A percentile compares a stretch with the other conserved stretches of the same genome.
Conservation (phyloP, 1,140 invertebrate species). For the Meloidogyne exigua region DNA sequence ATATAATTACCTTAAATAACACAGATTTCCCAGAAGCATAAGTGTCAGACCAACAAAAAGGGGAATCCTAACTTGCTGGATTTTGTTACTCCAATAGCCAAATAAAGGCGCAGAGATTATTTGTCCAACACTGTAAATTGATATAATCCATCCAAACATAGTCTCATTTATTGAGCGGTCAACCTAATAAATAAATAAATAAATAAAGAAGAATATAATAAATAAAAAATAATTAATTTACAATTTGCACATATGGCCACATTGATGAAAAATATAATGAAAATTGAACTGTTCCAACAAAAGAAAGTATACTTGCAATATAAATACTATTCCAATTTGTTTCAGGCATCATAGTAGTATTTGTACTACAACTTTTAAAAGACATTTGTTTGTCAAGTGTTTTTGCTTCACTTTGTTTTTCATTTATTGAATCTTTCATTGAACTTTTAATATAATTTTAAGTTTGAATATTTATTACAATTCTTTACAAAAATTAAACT, state of each 20-base stretch:
- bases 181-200: slow-evolving; percentile 59
- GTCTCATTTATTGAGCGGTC: slow-evolving; percentile 60
- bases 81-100: slow-evolving; percentile 64
- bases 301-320: slow-evolving; percentile 40
- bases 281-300: slow-evolving; percentile 51
- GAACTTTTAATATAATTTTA: not conserved
- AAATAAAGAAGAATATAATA: not conserved
- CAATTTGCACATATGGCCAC: slow-evolving; percentile 47
- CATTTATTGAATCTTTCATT: not conserved
- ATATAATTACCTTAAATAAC: slow-evolving; percentile 60
- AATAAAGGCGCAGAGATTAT: slow-evolving; percentile 65
- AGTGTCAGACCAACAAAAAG: slow-evolving; percentile 62
- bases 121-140: slow-evolving; percentile 65
- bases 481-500: no score
- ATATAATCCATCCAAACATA: slow-evolving; percentile 66
- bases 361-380: not conserved
- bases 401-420: not conserved
- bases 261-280: slow-evolving; percentile 46
- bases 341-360: not conserved
- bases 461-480: not conserved
- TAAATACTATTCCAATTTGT: slow-evolving; percentile 51
- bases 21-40: slow-evolving; percentile 64
- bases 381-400: not conserved
- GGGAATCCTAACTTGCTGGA: slow-evolving; percentile 60
- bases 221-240: slow-evolving; percentile 1